Conservation (phyloP, 2,797 vertebrate genomes). For the Apodemus agrarius region DNA sequence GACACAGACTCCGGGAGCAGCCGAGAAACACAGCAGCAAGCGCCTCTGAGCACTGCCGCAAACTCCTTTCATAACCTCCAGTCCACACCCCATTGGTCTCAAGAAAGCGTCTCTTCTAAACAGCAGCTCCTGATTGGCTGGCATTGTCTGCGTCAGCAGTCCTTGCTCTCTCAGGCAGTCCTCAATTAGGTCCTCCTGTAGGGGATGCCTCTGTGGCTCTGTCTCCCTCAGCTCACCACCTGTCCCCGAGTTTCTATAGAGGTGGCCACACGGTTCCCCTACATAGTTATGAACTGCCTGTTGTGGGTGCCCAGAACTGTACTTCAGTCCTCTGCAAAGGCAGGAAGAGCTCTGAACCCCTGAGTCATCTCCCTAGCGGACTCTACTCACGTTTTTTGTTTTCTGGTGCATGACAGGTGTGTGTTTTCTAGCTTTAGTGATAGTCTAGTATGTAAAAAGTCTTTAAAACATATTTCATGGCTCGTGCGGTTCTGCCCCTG, state of each 20-base stretch:
- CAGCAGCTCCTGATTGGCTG: neutral
- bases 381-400: neutral
- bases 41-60: neutral
- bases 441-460: neutral
- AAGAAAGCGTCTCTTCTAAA: neutral
- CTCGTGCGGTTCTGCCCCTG: neutral
- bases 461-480: neutral
- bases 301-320: neutral
- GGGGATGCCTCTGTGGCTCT: neutral
- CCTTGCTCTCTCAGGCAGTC: neutral
- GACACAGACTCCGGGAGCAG: neutral
- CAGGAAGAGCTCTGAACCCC: neutral
- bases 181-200: neutral
- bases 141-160: neutral
- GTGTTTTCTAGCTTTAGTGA: neutral
- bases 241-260: too few relatives aligned
- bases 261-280: neutral
- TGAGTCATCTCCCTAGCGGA: neutral
- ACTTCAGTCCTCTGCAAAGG: neutral
- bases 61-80: neutral
- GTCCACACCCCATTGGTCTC: neutral
- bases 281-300: too few relatives aligned
- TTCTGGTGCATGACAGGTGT: neutral
- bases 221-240: too few relatives aligned
- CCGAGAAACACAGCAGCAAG: neutral